Conservation (phyloP, 2,797 vertebrate genomes). For the Bradypodion pumilum region DNA sequence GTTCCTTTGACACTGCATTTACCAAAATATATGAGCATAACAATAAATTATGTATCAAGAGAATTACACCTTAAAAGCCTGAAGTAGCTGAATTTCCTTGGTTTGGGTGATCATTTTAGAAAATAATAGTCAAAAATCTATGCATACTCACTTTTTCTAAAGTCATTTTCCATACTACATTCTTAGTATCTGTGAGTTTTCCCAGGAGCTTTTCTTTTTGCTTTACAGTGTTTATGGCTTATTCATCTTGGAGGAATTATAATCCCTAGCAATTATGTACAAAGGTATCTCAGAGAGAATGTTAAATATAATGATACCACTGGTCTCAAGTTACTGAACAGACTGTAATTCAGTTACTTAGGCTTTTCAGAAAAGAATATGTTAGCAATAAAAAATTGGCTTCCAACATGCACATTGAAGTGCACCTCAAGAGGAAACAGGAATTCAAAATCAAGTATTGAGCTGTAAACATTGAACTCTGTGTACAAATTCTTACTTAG, state of each 20-base stretch:
- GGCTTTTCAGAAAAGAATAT: constrained; percentile 43
- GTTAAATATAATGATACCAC: constrained; percentile 47
- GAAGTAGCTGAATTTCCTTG: background rate
- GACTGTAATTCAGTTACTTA: constrained; percentile 42
- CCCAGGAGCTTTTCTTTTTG: background rate
- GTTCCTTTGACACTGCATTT: no score
- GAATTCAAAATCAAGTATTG: constrained; percentile 52
- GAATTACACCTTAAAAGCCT: background rate
- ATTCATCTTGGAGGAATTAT: constrained; percentile 12
- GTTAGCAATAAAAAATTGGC: constrained; percentile 47
- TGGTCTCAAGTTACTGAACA: constrained; percentile 37
- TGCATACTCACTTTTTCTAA: background rate
- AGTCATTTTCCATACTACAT: background rate
- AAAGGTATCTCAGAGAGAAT: constrained; percentile 31
- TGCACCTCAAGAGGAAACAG: constrained; percentile 36
- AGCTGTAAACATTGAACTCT: constrained; percentile 19
- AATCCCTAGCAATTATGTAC: constrained; percentile 40
- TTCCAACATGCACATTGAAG: constrained; percentile 14
- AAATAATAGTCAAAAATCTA: background rate
- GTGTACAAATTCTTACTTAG: constrained; percentile 33
- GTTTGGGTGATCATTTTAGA: constrained; percentile 5
- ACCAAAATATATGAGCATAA: no score
- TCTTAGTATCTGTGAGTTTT: background rate
- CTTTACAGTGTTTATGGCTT: background rate
- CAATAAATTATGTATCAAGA: background rate